Base-by-base conservation (phyloP, 2,797 vertebrate species). In the Poeciliopsis gracilis region DNA sequence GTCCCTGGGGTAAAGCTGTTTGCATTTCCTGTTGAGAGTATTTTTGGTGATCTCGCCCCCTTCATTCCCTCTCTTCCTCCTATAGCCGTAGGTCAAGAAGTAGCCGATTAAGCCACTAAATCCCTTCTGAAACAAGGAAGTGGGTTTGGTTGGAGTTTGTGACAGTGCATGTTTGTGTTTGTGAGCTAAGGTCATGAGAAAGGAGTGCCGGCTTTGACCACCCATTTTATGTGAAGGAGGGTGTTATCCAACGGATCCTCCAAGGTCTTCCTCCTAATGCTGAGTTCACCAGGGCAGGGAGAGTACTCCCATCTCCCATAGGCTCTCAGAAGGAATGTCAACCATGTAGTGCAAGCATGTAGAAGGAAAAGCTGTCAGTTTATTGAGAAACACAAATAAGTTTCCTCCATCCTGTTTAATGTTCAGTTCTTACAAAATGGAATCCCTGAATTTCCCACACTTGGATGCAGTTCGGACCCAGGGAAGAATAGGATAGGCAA, bases 111-210 rank as follows among this genome's bases (percentile, higher is more conserved):
- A 94, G 90, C 78, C 72, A 46, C 85, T 81, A 87, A 88, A 91
- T 88, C 88, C 91, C 85, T 71, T 77, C 82, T 80, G 78, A 90
- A 88, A 93, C 76, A 90, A 94, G 95, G 95, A 95, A 94, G 92
- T 92, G 92, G 87, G 86, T 86, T 84, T 61, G 83, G 80, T 84
- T 85, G 86, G 84, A 89, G 87, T 84, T 83, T 87, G 84, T 41
- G 81, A 82, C 82, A 84, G 86, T 86, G 86, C 80, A 82, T 59
- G 57, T 91, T 88, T 91, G 87, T 89, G 84, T 86, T 87, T 86
- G 89, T 5, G 49, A 87, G 76, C 82, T 71, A 89, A 87, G 95
- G 95, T 95, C 95, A 95, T 96, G 95, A 95, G 95, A 96, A 96
- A 76, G 75, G 82, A 82, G 87, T 87, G 86, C 88, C 75, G 84